Evolutionary conservation across 2,797 vertebrate genomes (phyloP).

Genomic region (Hippopotamyrus pictus): DNA sequence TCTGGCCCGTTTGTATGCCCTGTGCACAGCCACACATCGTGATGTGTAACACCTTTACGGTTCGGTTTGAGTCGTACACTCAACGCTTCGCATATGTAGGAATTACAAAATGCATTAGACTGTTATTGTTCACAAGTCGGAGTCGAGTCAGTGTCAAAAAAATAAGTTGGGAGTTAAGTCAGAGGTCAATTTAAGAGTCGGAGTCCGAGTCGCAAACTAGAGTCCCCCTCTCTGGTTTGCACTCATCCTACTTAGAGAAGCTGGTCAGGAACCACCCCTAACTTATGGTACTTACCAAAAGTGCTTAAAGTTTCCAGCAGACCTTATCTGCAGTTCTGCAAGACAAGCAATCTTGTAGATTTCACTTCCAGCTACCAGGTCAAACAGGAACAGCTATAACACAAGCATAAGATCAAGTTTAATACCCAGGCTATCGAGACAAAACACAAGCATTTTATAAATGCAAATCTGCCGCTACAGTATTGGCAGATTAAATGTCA

Average conservation of each 20-base stretch:
- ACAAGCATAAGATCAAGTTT: background rate
- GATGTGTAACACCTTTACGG: no score
- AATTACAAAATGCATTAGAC: no score
- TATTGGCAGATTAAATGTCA: background rate
- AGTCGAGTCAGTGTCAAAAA: no score
- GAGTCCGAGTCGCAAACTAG: no score
- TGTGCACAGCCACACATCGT: no score
- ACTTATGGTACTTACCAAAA: background rate
- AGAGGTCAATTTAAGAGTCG: no score
- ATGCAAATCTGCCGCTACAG: background rate
- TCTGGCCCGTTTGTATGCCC: no score
- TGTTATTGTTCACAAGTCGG: no score
- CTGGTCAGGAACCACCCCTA: background rate
- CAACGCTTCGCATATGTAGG: no score
- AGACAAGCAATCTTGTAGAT: background rate
- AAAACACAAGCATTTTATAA: background rate
- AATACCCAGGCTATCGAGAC: background rate
- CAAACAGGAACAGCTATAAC: background rate
- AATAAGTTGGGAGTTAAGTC: no score
- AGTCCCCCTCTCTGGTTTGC: background rate
- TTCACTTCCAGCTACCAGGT: background rate
- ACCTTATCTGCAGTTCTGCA: background rate
- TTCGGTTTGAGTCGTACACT: no score
- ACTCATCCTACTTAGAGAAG: background rate
- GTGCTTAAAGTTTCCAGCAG: background rate